Conservation (phyloP, 1,140 invertebrate species). For the Rhopalosiphum padi region DNA sequence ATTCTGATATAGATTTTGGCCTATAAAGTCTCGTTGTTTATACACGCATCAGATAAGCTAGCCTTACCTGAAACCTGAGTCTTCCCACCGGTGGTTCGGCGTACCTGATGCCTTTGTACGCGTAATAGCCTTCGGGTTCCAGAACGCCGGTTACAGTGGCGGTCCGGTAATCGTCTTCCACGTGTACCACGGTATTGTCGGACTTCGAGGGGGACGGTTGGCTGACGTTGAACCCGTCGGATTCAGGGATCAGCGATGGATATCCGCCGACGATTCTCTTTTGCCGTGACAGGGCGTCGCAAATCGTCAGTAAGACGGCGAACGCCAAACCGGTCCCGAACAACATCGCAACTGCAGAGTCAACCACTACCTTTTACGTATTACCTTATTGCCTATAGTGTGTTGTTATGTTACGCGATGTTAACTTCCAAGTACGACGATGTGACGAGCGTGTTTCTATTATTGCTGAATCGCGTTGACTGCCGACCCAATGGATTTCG, state of each 20-base stretch:
- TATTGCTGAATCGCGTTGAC: not conserved
- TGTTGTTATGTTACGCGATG: not conserved
- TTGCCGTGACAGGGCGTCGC: not conserved
- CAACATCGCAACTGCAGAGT: not conserved
- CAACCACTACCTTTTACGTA: not conserved
- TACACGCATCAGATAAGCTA: not conserved
- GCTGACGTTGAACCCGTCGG: conserved; percentile 8
- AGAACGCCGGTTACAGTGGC: conserved; percentile 59
- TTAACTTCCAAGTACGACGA: not conserved
- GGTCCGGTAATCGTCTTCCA: conserved; percentile 58
- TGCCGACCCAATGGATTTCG: not conserved
- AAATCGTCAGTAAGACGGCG: not conserved
- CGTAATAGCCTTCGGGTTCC: conserved; percentile 65
- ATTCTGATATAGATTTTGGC: not conserved
- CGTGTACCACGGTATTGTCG: conserved; percentile 34
- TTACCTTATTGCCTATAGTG: no score
- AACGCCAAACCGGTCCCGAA: not conserved
- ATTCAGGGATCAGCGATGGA: conserved; percentile 57
- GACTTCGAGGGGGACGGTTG: not conserved
- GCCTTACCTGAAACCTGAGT: conserved; percentile 71
- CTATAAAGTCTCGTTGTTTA: no score
- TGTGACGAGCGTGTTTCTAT: not conserved
- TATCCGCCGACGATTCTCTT: conserved; percentile 60
- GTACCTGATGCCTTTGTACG: conserved; percentile 76
- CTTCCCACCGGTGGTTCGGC: conserved; percentile 73